Evolutionary conservation across 35 echinoderm and acorn worm genomes (phyloP).

Genomic region (Stichopus chloronotus): DNA sequence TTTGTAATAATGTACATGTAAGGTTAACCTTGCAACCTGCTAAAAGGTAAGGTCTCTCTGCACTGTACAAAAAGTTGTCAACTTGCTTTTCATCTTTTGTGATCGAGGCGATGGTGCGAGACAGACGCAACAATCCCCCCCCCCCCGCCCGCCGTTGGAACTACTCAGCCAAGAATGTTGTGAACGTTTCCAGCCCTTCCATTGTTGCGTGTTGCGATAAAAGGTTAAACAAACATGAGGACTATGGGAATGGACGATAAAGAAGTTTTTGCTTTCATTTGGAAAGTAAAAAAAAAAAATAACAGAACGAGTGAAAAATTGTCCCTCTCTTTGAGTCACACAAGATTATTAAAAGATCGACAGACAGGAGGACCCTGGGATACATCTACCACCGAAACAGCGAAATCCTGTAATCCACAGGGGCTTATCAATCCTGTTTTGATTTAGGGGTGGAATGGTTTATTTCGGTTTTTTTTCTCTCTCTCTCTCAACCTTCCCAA

Average conservation of each 20-base stretch:
- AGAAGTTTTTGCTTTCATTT: neutral
- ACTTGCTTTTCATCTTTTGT: neutral
- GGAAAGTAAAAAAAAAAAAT: neutral
- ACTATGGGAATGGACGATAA: neutral
- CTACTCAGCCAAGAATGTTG: neutral
- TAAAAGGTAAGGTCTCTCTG: too few relatives aligned
- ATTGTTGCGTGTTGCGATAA: neutral
- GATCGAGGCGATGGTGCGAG: neutral
- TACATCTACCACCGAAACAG: too few relatives aligned
- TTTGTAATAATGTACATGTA: too few relatives aligned
- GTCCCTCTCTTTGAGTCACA: neutral
- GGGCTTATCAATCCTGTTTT: too few relatives aligned
- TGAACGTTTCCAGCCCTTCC: neutral
- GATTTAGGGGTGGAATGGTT: too few relatives aligned
- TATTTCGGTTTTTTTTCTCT: too few relatives aligned
- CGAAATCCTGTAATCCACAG: too few relatives aligned
- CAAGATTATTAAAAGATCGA: neutral
- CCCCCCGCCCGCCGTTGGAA: neutral
- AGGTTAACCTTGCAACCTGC: too few relatives aligned
- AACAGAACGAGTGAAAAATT: neutral
- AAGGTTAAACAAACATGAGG: neutral
- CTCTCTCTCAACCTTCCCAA: too few relatives aligned
- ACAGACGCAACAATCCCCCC: neutral
- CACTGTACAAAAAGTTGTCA: too few relatives aligned
- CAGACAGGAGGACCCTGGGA: neutral